Evolutionary conservation across 64 coral and sea anemone species (phyloP), one percentile per base, ranked within the genome.

Genomic region (Exaiptasia diaphana): DNA sequence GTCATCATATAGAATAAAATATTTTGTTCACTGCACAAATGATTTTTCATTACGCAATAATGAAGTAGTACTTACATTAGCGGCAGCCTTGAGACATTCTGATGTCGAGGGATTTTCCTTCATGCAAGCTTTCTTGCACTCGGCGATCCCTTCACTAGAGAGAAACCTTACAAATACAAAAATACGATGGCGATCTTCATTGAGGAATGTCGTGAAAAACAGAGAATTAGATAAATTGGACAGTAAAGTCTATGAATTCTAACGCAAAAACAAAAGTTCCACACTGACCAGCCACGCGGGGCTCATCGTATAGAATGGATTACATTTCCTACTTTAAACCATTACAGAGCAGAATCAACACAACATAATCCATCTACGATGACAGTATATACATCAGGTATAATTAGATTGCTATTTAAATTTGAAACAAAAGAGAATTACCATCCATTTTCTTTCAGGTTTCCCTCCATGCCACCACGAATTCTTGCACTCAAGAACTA

Each of bases 371-470:
- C 61, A 36, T 65, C 61, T 65, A 65, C 10, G 32, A 65, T 65
- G 38, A 65, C 32, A 65, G 61, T 35, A 65, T 65, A 9, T 14
- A 15, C 38, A 35, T 37, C 61, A 18, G 38, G 61, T 35, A 35
- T 28, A 4, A 18, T 65, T 65, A 35, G 61, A 37, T 36, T 2
- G 23, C 38, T 35, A 4, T 65, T 35, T 2, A n/a, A 65, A 18
- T 41, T 30, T 29, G 17, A 80, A 21, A 45, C 50, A 28, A 42
- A 77, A 29, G 53, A 78, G 69, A 67, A 71, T 88, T 78, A 94
- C 91, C 91, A 94, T 78, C 91, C 91, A 89, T 94, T 89, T 89
- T 94, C 91, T 94, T 94, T 94, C 80, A 94, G 89, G 86, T 94
- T 94, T 89, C 86, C 91, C 80, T 94, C 91, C 91, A 94, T 94